phyloP scores from a whole-genome alignment of 2,888 invertebrate genomes.

The Orthonychiurus folsomi region DNA sequence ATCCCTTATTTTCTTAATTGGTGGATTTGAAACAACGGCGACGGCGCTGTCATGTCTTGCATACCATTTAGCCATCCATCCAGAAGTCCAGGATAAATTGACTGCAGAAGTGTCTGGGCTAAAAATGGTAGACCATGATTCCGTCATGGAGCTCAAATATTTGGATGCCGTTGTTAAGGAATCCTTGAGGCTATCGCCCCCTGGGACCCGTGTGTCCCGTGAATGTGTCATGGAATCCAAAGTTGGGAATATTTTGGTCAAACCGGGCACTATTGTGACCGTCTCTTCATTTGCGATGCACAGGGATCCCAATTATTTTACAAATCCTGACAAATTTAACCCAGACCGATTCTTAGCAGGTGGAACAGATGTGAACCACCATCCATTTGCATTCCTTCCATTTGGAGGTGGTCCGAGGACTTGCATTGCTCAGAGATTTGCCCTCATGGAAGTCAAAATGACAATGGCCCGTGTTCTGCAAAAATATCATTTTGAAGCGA shows the following conservation, averaged over 20 bases:
- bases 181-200: neutral
- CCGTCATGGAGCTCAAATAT: constrained; percentile 2
- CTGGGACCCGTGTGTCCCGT: neutral
- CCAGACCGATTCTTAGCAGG: constrained; percentile 1
- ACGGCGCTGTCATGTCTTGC: neutral
- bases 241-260: neutral
- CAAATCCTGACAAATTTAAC: neutral
- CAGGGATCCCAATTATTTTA: neutral
- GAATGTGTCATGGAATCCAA: neutral
- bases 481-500: constrained; percentile 2
- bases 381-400: constrained; percentile 1
- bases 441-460: constrained; percentile 7
- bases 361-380: neutral
- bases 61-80: constrained; percentile 2
- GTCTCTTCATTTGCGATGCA: constrained; percentile 2
- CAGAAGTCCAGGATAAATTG: neutral
- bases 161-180: constrained; percentile 3
- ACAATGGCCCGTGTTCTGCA: neutral
- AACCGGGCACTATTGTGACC: neutral
- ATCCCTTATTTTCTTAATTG: neutral
- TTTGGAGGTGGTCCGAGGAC: constrained; percentile 5
- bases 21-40: neutral
- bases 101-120: neutral
- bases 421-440: constrained; percentile 6
- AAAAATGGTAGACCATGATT: neutral